Percentiles rank a stretch among this genome's conserved stretches.
phyloP scores from a whole-genome alignment of 1,140 invertebrate genomes.

The Habropoda laboriosa region DNA sequence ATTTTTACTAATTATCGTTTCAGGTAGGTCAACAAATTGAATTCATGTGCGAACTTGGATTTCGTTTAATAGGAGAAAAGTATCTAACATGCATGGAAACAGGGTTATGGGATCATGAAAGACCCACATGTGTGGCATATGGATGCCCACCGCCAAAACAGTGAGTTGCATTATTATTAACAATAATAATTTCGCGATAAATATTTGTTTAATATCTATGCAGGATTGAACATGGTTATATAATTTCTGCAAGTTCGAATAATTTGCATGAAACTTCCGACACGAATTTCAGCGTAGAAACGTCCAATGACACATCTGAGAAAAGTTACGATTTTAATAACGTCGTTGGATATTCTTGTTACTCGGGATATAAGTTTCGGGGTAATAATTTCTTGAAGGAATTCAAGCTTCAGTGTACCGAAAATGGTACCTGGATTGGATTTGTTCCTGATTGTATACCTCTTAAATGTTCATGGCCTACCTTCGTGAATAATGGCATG shows the following conservation, averaged over 20 bases:
- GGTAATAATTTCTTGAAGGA: conserved; percentile 56
- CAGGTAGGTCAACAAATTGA: conserved; percentile 80
- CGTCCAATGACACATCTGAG: conserved; percentile 6
- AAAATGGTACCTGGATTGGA: conserved; percentile 75
- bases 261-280: conserved; percentile 11
- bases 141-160: conserved; percentile 67
- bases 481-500: conserved; percentile 51
- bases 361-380: conserved; percentile 66
- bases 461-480: conserved; percentile 58
- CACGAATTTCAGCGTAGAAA: not conserved
- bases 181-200: not conserved
- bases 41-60: conserved; percentile 79
- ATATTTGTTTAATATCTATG: not conserved
- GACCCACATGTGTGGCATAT: conserved; percentile 72
- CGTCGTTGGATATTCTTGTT: conserved; percentile 63
- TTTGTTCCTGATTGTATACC: conserved; percentile 67
- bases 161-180: conserved; percentile 35
- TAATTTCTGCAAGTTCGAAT: conserved; percentile 19
- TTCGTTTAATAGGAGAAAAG: conserved; percentile 75
- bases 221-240: conserved; percentile 62
- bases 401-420: conserved; percentile 73
- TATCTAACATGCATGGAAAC: conserved; percentile 80
- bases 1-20: conserved; percentile 23
- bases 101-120: conserved; percentile 79
- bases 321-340: conserved; percentile 62